These are phyloP conservation scores for Chinchilla lanigera DNA, from an alignment of 2,113 vertebrate species.

Conservation along the genomic window DNA sequence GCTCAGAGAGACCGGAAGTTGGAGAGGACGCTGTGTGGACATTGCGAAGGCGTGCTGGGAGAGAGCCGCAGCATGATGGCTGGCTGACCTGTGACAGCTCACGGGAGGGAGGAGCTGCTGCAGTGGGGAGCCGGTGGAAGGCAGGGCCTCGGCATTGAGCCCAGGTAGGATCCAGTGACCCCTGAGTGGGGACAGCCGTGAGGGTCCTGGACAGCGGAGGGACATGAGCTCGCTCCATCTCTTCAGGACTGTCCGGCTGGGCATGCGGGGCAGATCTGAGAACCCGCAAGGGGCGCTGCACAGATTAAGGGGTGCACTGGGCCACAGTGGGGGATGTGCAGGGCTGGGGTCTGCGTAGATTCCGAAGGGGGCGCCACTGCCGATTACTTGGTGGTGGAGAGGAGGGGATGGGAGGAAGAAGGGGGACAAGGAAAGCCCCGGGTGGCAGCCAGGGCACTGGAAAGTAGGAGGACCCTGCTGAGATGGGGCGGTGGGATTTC, in stretches of 20 bases:
- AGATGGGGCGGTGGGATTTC: not conserved
- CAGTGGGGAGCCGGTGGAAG: not conserved
- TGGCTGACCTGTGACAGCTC: not conserved
- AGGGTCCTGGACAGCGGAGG: not conserved
- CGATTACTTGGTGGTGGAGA: not conserved
- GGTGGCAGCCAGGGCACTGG: not conserved
- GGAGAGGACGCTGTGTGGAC: not conserved
- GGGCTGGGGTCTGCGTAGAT: not conserved
- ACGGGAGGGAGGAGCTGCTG: not conserved
- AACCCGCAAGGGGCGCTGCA: rapidly evolving
- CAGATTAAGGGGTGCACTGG: not conserved
- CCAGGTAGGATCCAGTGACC: not conserved
- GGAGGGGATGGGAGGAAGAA: not conserved
- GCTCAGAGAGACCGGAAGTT: not conserved
- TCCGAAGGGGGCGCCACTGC: not conserved
- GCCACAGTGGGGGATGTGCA: too few species aligned
- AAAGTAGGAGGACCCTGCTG: not conserved
- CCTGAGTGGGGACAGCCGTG: not conserved
- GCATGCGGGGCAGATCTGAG: not conserved
- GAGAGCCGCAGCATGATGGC: not conserved
- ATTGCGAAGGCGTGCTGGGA: not conserved
- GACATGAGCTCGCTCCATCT: not conserved
- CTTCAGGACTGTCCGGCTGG: not conserved
- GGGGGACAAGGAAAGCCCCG: not conserved
- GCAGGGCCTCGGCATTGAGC: not conserved